Base-by-base conservation (phyloP, 2,113 vertebrate genomes). In the Oreochromis tanganicae region DNA sequence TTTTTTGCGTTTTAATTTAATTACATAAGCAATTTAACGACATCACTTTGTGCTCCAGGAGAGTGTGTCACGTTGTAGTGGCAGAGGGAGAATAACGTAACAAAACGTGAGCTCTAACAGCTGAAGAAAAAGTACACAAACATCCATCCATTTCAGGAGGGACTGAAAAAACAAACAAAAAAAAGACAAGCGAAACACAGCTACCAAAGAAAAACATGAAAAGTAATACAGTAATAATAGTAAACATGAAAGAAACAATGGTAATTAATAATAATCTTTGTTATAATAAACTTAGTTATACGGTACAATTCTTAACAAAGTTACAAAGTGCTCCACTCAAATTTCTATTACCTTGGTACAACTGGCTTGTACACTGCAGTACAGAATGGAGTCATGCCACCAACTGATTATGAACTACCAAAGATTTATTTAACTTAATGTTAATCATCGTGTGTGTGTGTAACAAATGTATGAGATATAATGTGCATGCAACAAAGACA, bases 211-310 rank as follows among this genome's bases (percentile, higher is more conserved):
- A 68, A 68, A 71, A 43, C 36, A 43, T 21, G n/a, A 71, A 71
- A 24, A 43, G 36, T 9, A 43, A 71, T 24, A 71, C 66, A 43
- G n/a, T 24, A 71, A 24, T 21, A 68, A 24, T 24, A 24, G n/a
- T 43, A 0, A 24, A 71, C 66, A 71, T 43, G 12, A 43, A 71
- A 43, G 38, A 73, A 73, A 10, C 21, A 14, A 71, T 9, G 13
- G 24, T 43, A 71, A 43, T 71, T 71, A 4, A 9, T 43, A 4
- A 71, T 0, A 0, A 24, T 21, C 2, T 14, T 41, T 41, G 34
- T 68, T 41, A 41, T 41, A 68, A 41, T 21, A 68, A 68, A 68
- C 4, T 68, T 41, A 43, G 6, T 71, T 41, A 0, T 71, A 41
- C 0, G 1, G 36, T 21, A 4, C 19, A 24, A 24, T 41, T 68